Conservation (phyloP, 2,113 vertebrate species). For the Leptosomus discolor region DNA sequence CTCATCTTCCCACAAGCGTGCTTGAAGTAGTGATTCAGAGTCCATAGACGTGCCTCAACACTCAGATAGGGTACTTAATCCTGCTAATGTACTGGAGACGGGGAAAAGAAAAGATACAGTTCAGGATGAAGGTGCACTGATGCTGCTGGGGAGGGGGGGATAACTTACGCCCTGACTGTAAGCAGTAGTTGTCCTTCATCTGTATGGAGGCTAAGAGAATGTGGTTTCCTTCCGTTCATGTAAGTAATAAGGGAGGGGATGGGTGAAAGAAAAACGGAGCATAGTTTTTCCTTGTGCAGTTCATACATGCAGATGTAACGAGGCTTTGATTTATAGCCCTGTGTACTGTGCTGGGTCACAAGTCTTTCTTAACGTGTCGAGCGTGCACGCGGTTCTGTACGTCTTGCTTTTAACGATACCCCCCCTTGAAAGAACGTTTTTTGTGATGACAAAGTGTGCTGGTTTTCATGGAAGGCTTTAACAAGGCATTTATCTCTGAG, state of each 20-base stretch:
- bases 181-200: slow-evolving; percentile 27
- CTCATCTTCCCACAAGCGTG: background rate
- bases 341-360: background rate
- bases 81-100: background rate
- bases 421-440: background rate
- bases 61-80: background rate
- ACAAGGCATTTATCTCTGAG: background rate
- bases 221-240: slow-evolving; percentile 6
- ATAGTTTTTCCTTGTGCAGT: background rate
- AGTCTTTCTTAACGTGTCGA: background rate
- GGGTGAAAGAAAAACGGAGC: background rate
- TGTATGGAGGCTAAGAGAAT: background rate
- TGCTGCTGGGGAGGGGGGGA: background rate
- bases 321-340: background rate
- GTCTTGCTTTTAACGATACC: background rate
- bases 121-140: slow-evolving; percentile 4
- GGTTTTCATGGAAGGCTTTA: background rate
- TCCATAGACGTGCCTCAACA: background rate
- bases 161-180: background rate
- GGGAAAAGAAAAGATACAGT: background rate
- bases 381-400: background rate
- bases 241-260: slow-evolving; percentile 18
- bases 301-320: background rate
- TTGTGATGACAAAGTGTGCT: background rate
- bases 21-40: background rate